Evolutionary conservation across 1,140 invertebrate species (phyloP).

Genomic region (Phocides pigmalion): DNA sequence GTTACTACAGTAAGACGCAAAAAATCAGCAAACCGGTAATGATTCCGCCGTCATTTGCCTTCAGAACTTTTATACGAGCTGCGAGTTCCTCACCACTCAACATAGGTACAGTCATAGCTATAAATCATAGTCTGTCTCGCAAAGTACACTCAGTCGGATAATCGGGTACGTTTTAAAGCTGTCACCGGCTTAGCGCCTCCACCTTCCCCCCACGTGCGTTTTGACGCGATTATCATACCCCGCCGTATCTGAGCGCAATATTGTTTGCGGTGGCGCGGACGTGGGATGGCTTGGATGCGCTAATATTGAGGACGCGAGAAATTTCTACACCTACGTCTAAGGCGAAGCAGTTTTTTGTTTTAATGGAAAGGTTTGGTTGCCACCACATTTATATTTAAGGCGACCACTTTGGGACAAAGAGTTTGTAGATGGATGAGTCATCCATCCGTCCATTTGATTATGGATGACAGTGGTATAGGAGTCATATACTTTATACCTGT

Average conservation of each 20-base stretch:
- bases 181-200: conserved; percentile 71
- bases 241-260: conserved; percentile 77
- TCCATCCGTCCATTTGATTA: too few relatives aligned
- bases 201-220: conserved; percentile 65
- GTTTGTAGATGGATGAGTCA: too few relatives aligned
- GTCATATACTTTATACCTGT: too few relatives aligned
- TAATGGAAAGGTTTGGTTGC: too few relatives aligned
- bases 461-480: too few relatives aligned
- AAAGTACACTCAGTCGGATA: conserved; percentile 74
- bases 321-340: too few relatives aligned
- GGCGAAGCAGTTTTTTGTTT: too few relatives aligned
- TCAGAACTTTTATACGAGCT: conserved; percentile 5
- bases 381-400: too few relatives aligned
- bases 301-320: neutral
- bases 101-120: conserved; percentile 39
- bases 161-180: conserved; percentile 79
- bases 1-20: neutral
- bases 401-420: too few relatives aligned
- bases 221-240: conserved; percentile 83
- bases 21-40: conserved; percentile 1
- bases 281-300: conserved; percentile 49
- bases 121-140: conserved; percentile 68
- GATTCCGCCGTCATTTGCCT: conserved; percentile 23
- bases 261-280: conserved; percentile 62
- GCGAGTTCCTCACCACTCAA: conserved; percentile 4